Conservation (phyloP, 2,888 invertebrate genomes). For the Andrena camellia region DNA sequence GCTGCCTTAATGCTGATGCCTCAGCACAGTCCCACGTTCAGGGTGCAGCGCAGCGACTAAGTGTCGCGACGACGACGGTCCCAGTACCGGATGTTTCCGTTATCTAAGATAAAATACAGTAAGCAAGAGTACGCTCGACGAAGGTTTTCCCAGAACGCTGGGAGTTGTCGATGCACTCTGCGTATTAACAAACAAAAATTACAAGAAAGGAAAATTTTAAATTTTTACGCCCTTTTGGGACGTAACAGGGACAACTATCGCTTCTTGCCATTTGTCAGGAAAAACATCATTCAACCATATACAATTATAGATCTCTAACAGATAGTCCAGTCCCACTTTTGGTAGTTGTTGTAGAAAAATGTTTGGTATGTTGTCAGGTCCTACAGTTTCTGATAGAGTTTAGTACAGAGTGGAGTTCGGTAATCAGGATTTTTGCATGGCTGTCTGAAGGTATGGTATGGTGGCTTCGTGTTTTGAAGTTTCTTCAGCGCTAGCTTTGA, state of each 20-base stretch:
- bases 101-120: too few species aligned
- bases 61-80: too few species aligned
- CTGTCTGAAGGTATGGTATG: neutral
- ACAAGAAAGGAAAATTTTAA: too few species aligned
- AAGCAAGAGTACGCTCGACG: too few species aligned
- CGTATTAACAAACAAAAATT: too few species aligned
- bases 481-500: neutral
- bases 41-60: too few species aligned
- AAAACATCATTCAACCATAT: neutral
- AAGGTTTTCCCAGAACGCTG: too few species aligned
- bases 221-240: too few species aligned
- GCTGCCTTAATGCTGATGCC: too few species aligned
- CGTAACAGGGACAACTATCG: conserved; percentile 9
- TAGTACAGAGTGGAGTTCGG: neutral
- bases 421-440: neutral
- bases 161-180: too few species aligned
- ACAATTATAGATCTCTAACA: neutral
- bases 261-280: neutral
- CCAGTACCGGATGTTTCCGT: too few species aligned
- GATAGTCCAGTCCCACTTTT: neutral
- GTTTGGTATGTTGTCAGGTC: neutral
- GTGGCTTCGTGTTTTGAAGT: neutral
- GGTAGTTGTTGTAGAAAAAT: neutral
- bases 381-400: neutral
- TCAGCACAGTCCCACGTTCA: too few species aligned